These are phyloP conservation scores for Antechinus flavipes DNA, from an alignment of 2,113 vertebrate genomes.

Conservation along the genomic window DNA sequence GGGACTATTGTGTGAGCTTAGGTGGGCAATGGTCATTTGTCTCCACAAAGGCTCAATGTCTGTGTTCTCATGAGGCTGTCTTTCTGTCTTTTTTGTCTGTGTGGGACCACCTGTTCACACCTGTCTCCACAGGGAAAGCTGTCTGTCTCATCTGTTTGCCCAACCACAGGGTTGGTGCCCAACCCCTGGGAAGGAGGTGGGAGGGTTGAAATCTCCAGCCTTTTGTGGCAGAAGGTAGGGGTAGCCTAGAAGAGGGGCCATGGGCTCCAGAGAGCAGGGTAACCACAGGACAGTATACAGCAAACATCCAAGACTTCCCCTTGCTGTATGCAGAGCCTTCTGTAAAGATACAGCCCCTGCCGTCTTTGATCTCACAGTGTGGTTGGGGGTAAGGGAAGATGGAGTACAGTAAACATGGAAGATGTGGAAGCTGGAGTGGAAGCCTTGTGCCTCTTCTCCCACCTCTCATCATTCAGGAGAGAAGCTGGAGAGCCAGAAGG, in stretches of 20 bases:
- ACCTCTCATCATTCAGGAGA: background rate
- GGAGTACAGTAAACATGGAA: background rate
- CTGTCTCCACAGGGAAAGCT: background rate
- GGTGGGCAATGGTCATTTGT: background rate
- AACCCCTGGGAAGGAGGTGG: background rate
- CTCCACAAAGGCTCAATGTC: background rate
- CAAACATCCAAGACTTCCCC: background rate
- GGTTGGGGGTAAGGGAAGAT: background rate
- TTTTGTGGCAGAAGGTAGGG: background rate
- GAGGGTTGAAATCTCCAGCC: background rate
- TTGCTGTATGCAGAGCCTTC: background rate
- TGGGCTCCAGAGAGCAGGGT: background rate
- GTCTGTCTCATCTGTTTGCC: background rate
- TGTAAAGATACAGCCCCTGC: background rate
- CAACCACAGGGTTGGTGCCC: background rate
- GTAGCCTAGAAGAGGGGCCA: background rate
- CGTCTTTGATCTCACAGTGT: background rate
- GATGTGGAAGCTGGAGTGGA: background rate
- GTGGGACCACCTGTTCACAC: background rate
- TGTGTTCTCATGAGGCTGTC: background rate
- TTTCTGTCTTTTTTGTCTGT: background rate
- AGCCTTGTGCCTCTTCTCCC: background rate
- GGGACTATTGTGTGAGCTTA: slow-evolving; percentile 4
- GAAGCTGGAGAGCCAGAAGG: background rate
- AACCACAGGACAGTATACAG: background rate